Evolutionary conservation across 2,113 vertebrate species (phyloP).

Genomic region (Orthonyx spaldingii): DNA sequence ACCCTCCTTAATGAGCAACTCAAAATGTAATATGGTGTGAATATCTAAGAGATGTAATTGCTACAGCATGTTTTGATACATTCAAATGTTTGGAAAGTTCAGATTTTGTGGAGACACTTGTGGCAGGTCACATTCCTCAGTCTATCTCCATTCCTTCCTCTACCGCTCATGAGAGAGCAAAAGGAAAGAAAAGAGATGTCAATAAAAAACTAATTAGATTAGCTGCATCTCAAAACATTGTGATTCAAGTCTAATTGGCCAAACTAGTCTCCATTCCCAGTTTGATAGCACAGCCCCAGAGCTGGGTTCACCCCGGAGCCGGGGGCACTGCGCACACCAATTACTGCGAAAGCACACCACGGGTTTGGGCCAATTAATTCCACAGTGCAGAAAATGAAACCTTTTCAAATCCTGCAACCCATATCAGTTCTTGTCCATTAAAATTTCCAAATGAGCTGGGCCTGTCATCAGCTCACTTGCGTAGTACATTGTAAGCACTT

Average conservation of each 20-base stretch:
- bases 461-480: constrained; percentile 4
- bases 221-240: constrained; percentile 47
- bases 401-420: constrained; percentile 42
- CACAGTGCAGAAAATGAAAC: constrained; percentile 31
- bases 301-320: not conserved
- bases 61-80: not conserved
- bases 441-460: not conserved
- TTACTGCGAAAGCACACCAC: not conserved
- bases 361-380: constrained; percentile 64
- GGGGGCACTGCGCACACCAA: not conserved
- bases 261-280: constrained; percentile 21
- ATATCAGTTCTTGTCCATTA: constrained; percentile 33
- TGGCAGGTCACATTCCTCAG: not conserved
- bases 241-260: constrained; percentile 59
- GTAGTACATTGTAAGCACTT: not conserved
- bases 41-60: not conserved
- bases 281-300: not conserved
- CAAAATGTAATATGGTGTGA: not conserved
- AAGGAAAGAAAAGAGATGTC: not conserved
- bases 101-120: not conserved
- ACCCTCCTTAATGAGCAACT: not conserved
- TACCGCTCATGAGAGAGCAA: not conserved
- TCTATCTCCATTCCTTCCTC: not conserved
- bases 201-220: constrained; percentile 51
- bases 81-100: not conserved